Conservation (phyloP, 2,797 vertebrate genomes). For the Pempheris klunzingeri region DNA sequence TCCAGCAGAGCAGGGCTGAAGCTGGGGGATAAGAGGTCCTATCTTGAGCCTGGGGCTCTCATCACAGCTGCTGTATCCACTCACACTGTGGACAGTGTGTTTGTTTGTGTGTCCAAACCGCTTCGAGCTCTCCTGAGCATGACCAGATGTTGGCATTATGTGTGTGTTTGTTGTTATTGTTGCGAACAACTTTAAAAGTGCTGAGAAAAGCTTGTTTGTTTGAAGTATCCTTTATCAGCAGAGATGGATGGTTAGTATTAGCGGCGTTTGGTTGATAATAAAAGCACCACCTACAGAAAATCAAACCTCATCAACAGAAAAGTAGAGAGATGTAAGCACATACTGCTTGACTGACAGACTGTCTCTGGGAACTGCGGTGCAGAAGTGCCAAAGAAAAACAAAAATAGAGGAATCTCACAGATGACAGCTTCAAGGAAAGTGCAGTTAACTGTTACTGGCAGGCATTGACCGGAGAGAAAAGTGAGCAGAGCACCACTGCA, state of each 20-base stretch:
- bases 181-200: slow-evolving; percentile 41
- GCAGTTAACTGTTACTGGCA: slow-evolving; percentile 22
- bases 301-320: slow-evolving; percentile 17
- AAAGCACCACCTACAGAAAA: slow-evolving; percentile 15
- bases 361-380: not conserved
- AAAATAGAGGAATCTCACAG: slow-evolving; percentile 10
- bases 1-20: slow-evolving; percentile 72
- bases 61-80: slow-evolving; percentile 48
- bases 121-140: slow-evolving; percentile 50
- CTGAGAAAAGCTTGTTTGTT: slow-evolving; percentile 5
- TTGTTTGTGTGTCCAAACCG: slow-evolving; percentile 36
- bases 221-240: not conserved
- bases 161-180: slow-evolving; percentile 28
- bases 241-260: slow-evolving; percentile 5
- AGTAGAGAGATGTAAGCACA: not conserved
- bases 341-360: slow-evolving; percentile 26
- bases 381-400: not conserved
- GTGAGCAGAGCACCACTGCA: slow-evolving; percentile 3
- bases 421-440: slow-evolving; percentile 22
- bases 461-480: slow-evolving; percentile 35
- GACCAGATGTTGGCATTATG: slow-evolving; percentile 44
- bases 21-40: slow-evolving; percentile 73
- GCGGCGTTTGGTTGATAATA: not conserved
- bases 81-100: slow-evolving; percentile 25
- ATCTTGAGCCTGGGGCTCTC: slow-evolving; percentile 66